Evolutionary conservation across 1,140 invertebrate species (phyloP).

Genomic region (Penaeus vannamei): DNA sequence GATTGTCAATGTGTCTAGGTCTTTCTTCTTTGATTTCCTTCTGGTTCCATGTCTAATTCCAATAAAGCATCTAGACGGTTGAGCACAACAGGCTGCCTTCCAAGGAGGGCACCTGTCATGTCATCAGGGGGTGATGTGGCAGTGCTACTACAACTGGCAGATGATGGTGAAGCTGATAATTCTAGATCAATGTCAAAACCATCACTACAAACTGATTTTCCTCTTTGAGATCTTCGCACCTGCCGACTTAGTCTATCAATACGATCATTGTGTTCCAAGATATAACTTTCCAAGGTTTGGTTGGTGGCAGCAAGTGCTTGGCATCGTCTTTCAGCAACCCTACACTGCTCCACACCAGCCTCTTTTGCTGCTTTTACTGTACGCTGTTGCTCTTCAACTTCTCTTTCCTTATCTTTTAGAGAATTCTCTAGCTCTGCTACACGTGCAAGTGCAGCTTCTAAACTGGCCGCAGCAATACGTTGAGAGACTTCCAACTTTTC

Average conservation of each 20-base stretch:
- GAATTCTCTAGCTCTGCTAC: slow-evolving; percentile 36
- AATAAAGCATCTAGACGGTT: slow-evolving; percentile 53
- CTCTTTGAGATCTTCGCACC: slow-evolving; percentile 46
- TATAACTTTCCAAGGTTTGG: slow-evolving; percentile 48
- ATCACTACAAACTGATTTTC: slow-evolving; percentile 62
- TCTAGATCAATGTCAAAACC: slow-evolving; percentile 57
- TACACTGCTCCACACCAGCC: slow-evolving; percentile 49
- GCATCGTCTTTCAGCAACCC: slow-evolving; percentile 51
- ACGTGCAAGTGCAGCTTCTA: slow-evolving; percentile 41
- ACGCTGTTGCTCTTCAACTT: slow-evolving; percentile 32
- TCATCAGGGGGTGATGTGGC: slow-evolving; percentile 37
- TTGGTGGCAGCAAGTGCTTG: slow-evolving; percentile 48
- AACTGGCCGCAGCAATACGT: slow-evolving; percentile 30
- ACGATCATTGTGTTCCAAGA: slow-evolving; percentile 48
- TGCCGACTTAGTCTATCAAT: slow-evolving; percentile 48
- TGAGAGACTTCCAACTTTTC: slow-evolving; percentile 42
- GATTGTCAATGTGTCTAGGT: neutral
- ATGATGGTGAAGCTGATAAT: slow-evolving; percentile 49
- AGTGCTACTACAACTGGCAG: slow-evolving; percentile 43
- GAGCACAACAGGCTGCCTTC: slow-evolving; percentile 37
- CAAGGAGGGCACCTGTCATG: slow-evolving; percentile 21
- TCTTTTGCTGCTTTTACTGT: slow-evolving; percentile 37
- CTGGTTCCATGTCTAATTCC: slow-evolving; percentile 44
- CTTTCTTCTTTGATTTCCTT: slow-evolving; percentile 38
- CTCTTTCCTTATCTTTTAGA: slow-evolving; percentile 41